Evolutionary conservation across 2,797 vertebrate genomes (phyloP).

Genomic region (Amphiprion clarkii): DNA sequence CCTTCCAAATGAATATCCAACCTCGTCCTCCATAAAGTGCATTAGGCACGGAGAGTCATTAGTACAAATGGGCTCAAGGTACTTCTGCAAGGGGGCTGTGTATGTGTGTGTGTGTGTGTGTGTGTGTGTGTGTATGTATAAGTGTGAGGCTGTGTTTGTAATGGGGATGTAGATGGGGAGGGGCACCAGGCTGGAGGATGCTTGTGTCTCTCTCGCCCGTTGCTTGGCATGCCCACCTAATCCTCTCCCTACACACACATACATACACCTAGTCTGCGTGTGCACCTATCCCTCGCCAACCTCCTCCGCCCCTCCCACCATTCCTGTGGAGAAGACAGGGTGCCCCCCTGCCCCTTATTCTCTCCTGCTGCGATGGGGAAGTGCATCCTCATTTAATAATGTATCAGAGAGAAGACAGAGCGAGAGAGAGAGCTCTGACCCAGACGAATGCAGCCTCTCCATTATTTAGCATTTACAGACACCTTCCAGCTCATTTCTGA

Average conservation of each 20-base stretch:
- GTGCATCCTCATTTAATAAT: slow-evolving; percentile 99
- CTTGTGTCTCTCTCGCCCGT: slow-evolving; percentile 67
- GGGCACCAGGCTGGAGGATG: slow-evolving; percentile 46
- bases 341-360: slow-evolving; percentile 87
- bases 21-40: slow-evolving; percentile 81
- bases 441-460: slow-evolving; percentile 92
- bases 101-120: slow-evolving; percentile 59
- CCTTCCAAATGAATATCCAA: slow-evolving; percentile 79
- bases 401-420: slow-evolving; percentile 94
- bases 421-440: slow-evolving; percentile 88
- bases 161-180: slow-evolving; percentile 57
- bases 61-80: slow-evolving; percentile 83
- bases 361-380: slow-evolving; percentile 94
- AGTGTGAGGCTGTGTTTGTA: slow-evolving; percentile 47
- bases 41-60: slow-evolving; percentile 84
- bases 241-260: slow-evolving; percentile 51
- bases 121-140: slow-evolving; percentile 54
- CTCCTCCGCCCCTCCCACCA: slow-evolving; percentile 40
- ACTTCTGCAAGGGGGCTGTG: slow-evolving; percentile 69
- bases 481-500: slow-evolving; percentile 97
- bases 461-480: slow-evolving; percentile 99
- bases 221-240: slow-evolving; percentile 87
- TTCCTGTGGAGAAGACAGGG: slow-evolving; percentile 93
- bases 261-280: slow-evolving; percentile 57
- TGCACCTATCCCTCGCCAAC: slow-evolving; percentile 45